These are phyloP conservation scores for Triops cancriformis DNA, from an alignment of 1,140 invertebrate genomes.

Conservation along the genomic window DNA sequence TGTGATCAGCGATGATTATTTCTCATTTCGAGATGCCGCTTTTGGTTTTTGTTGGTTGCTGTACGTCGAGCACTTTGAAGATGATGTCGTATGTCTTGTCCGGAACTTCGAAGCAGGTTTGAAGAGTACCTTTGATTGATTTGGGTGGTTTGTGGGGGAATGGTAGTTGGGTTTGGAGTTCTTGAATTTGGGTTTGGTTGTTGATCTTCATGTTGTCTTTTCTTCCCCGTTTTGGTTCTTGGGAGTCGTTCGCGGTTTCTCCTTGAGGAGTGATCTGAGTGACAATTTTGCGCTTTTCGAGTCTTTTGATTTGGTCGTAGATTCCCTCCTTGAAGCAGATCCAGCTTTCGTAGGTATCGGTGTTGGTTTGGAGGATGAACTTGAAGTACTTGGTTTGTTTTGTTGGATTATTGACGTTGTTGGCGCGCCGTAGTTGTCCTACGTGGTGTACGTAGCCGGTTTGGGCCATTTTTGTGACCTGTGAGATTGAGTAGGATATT, in stretches of 20 bases:
- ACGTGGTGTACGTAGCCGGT: neutral
- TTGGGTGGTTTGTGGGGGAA: too few relatives aligned
- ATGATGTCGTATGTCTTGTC: too few relatives aligned
- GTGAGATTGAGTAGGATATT: neutral
- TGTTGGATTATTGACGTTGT: neutral
- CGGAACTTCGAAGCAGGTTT: too few relatives aligned
- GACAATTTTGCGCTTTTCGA: neutral
- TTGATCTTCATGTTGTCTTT: neutral
- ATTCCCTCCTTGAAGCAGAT: neutral
- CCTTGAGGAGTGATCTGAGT: neutral
- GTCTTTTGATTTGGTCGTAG: neutral
- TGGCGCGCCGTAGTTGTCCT: neutral
- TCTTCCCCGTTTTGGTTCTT: neutral
- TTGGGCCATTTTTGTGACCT: neutral
- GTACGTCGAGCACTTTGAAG: too few relatives aligned
- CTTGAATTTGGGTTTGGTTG: neutral
- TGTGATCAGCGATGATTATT: too few relatives aligned
- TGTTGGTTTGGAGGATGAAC: neutral
- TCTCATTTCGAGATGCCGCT: too few relatives aligned
- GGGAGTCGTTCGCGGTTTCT: neutral
- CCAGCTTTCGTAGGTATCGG: neutral
- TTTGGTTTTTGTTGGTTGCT: too few relatives aligned
- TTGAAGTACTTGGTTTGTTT: neutral
- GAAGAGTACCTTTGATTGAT: too few relatives aligned
- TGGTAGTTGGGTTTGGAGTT: too few relatives aligned